Conservation (phyloP, 2,888 invertebrate species). For the Athalia cordata region DNA sequence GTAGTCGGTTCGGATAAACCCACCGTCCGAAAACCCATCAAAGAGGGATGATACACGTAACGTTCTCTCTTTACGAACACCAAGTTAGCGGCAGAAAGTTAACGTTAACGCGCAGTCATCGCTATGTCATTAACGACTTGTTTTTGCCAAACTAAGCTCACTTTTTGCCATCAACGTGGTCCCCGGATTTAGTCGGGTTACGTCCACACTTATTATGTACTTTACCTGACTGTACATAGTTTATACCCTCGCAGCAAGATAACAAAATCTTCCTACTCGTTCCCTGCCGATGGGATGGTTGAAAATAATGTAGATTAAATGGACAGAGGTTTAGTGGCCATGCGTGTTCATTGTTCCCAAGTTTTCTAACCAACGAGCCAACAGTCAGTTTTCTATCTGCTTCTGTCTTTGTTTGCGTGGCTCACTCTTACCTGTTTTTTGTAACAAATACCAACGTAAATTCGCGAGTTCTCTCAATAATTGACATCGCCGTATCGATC, state of each 20-base stretch:
- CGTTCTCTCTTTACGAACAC: too few species aligned
- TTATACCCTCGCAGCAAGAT: neutral
- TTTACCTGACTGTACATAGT: neutral
- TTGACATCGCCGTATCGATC: neutral
- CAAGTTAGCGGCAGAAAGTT: too few species aligned
- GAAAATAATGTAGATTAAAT: neutral
- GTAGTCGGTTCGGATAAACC: too few species aligned
- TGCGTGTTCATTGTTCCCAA: too few species aligned
- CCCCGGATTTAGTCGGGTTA: neutral
- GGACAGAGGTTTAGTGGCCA: too few species aligned
- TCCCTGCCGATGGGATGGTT: too few species aligned
- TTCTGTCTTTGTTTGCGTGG: too few species aligned
- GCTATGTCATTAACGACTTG: conserved; percentile 62
- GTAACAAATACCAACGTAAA: too few species aligned
- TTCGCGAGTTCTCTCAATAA: neutral
- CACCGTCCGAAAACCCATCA: too few species aligned
- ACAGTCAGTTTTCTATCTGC: neutral
- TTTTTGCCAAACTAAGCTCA: conserved; percentile 44
- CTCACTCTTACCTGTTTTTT: too few species aligned
- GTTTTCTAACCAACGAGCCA: neutral
- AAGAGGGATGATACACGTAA: too few species aligned
- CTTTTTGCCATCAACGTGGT: neutral
- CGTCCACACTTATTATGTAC: neutral
- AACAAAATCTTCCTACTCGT: conserved; percentile 5
- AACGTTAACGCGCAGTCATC: conserved; percentile 51